Evolutionary conservation across 2,797 vertebrate species (phyloP).

Genomic region (Astyanax mexicanus): DNA sequence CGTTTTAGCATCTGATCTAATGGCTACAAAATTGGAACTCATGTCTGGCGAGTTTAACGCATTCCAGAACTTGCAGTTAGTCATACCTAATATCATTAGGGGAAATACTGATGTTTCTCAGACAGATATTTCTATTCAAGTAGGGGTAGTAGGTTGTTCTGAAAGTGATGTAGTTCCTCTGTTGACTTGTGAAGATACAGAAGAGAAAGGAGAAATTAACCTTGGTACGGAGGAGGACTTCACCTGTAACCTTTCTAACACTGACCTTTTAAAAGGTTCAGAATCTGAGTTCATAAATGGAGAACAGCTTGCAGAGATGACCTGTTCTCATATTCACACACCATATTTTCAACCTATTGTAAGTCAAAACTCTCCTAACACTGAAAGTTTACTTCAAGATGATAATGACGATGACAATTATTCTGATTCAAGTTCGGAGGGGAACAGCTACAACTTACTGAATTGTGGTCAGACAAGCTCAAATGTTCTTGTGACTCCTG

Average conservation of each 20-base stretch:
- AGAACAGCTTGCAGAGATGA: slow-evolving; percentile 20
- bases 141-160: slow-evolving; percentile 1
- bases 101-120: not conserved
- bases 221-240: not conserved
- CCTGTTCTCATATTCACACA: not conserved
- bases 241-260: not conserved
- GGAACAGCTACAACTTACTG: not conserved
- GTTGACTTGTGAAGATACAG: slow-evolving; percentile 1
- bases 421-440: not conserved
- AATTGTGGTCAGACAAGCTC: not conserved
- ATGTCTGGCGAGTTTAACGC: not conserved
- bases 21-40: not conserved
- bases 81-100: slow-evolving; percentile 4
- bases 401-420: no score
- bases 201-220: slow-evolving; percentile 8
- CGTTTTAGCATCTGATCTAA: not conserved
- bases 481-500: not conserved
- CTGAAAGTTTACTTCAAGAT: not conserved
- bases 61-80: not conserved
- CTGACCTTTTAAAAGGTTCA: slow-evolving; percentile 6
- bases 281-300: slow-evolving; percentile 17
- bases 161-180: not conserved
- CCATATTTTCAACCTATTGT: not conserved
- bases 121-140: not conserved
- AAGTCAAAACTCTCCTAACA: not conserved